Evolutionary conservation across 1,140 invertebrate genomes (phyloP).

Genomic region (Sogatella furcifera): DNA sequence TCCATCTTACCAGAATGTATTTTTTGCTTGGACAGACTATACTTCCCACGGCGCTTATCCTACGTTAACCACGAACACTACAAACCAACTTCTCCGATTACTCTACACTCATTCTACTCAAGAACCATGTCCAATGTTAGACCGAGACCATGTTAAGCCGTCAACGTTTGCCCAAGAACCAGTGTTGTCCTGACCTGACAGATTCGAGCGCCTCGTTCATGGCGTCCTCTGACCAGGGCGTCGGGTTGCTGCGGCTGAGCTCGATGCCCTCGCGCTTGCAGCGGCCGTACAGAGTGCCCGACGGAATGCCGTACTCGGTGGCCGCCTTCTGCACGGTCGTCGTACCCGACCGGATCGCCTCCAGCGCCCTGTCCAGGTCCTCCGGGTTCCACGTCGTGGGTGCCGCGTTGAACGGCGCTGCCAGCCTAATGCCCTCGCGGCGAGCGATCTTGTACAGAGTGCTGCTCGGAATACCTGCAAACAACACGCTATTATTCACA

Average conservation of each 20-base stretch:
- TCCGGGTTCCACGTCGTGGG: conserved; percentile 78
- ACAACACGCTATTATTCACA: background rate
- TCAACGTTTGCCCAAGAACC: too few species aligned
- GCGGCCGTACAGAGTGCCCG: conserved; percentile 70
- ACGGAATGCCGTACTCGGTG: conserved; percentile 74
- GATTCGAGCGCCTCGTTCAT: conserved; percentile 82
- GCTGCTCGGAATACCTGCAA: conserved; percentile 65
- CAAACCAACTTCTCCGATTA: too few species aligned
- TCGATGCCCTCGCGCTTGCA: conserved; percentile 83
- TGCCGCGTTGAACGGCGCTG: conserved; percentile 80
- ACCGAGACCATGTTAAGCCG: too few species aligned
- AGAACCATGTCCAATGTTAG: too few species aligned
- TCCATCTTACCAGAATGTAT: too few species aligned
- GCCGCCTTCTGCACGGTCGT: conserved; percentile 78
- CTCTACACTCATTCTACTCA: too few species aligned
- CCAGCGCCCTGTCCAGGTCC: conserved; percentile 68
- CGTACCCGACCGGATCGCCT: conserved; percentile 68
- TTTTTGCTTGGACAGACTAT: too few species aligned
- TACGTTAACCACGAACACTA: too few species aligned
- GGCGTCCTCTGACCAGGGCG: conserved; percentile 80
- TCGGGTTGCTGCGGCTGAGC: conserved; percentile 69
- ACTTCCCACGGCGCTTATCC: too few species aligned
- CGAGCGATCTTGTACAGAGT: conserved; percentile 83
- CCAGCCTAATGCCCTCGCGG: conserved; percentile 73
- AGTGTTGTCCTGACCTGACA: conserved; percentile 51